Base-by-base conservation (phyloP, 1,140 invertebrate genomes). In the Anoplophora glabripennis region DNA sequence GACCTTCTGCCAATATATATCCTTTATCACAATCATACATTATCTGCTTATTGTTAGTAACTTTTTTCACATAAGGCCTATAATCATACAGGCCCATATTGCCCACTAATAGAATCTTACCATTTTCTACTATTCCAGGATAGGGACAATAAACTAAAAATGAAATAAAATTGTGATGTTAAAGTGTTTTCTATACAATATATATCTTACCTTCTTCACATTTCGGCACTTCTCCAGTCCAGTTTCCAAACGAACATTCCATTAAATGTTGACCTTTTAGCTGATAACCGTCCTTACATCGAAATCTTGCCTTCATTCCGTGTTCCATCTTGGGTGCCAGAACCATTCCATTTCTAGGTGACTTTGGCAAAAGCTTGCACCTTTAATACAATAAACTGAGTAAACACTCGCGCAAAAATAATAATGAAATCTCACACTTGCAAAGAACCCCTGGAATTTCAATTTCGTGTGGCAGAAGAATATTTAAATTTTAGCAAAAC, bases 31-130 rank as follows among this genome's bases (percentile, higher is more conserved):
- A 98, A 65, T 96, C 92, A 75, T 96, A 98, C 86, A 94, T 93
- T 28, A 98, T 97, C 74, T 97, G 92, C 64, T 96, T 93, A 71
- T 97, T 96, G 75, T 95, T 96, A 0, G 78, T 79, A 53, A 92
- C 87, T 78, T 93, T 94, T 68, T 86, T 87, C 0, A 98, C 94
- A 72, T 98, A 98, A 0, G 93, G 90, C n/a, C 94, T 78, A 73
- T 98, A 98, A 74, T 98, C 94, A 75, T 98, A 98, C 34, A 96
- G 83, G 0, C 96, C 96, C 93, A 98, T 97, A 70, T 96, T 94
- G 3, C 95, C 96, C 1, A 98, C 94, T 0, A 98, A 77, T 10
- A 97, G 79, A 0, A 98, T 92, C 74, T 94, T 92, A 7, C 96
- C 96, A 68, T 96, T 89, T 48, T 88, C 81, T 41, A 98, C 87